Percentiles rank a stretch among this genome's conserved stretches.
These are phyloP conservation scores for Thecophora atra DNA, from an alignment of 2,888 invertebrate species.

Conservation along the genomic window DNA sequence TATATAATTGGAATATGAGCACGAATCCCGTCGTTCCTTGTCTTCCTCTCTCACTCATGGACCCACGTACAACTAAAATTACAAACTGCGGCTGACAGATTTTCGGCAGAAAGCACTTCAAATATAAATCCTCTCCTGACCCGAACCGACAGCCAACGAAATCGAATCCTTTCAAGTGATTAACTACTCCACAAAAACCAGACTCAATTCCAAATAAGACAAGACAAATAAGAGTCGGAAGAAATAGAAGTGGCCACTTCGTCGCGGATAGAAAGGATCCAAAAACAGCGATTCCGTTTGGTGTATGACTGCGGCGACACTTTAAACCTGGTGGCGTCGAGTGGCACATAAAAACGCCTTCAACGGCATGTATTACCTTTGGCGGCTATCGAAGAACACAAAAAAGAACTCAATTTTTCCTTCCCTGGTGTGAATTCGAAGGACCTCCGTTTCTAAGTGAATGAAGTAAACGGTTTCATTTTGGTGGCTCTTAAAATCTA, in stretches of 20 bases:
- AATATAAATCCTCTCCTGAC: constrained; percentile 15
- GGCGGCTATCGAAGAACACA: background rate
- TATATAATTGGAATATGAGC: no score
- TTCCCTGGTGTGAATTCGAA: background rate
- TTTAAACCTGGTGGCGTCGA: background rate
- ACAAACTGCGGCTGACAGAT: background rate
- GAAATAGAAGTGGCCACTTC: constrained; percentile 6
- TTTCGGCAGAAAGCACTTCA: background rate
- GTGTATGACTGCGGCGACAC: background rate
- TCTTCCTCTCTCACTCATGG: no score
- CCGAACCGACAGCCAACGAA: background rate
- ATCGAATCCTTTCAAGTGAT: background rate
- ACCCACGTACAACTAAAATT: background rate
- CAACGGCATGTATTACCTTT: constrained; percentile 25
- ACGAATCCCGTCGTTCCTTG: no score
- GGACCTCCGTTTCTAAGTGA: constrained; percentile 29
- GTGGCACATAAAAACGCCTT: constrained; percentile 33
- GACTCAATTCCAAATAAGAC: constrained; percentile 21
- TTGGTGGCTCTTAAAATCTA: background rate
- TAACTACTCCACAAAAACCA: constrained; percentile 15
- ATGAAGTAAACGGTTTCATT: constrained; percentile 27
- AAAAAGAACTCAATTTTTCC: background rate
- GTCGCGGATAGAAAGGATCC: background rate
- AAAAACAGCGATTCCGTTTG: background rate
- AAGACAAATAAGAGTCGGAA: constrained; percentile 7